phyloP scores from a whole-genome alignment of 2,797 vertebrate genomes.

The Coracias cyanogaster region DNA sequence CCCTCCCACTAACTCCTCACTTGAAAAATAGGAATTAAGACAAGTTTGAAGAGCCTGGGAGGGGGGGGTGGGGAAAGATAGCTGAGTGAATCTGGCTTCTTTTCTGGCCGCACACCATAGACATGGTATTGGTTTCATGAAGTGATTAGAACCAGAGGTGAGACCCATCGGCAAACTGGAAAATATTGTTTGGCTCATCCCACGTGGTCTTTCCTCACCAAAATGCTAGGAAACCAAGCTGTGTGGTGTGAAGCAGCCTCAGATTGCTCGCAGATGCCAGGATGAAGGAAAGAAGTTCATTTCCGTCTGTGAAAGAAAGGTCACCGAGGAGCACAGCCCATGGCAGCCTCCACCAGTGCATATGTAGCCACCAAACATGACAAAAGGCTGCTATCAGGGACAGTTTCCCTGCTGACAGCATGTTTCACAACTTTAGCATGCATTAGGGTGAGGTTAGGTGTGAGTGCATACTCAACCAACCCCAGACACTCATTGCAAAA shows the following conservation, averaged over 20 bases:
- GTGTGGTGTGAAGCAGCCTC: neutral
- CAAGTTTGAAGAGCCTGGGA: neutral
- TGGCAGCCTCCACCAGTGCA: neutral
- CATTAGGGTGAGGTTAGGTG: neutral
- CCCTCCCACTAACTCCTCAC: neutral
- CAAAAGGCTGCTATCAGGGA: neutral
- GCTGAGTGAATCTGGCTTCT: neutral
- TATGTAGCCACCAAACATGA: neutral
- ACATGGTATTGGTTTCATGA: neutral
- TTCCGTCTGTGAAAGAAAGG: constrained; percentile 20
- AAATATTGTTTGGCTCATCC: neutral
- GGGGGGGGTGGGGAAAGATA: fast-evolving
- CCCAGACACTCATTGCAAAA: neutral
- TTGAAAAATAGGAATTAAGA: neutral
- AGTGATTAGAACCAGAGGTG: constrained; percentile 30
- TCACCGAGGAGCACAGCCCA: neutral
- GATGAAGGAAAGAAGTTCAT: constrained; percentile 37
- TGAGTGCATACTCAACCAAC: neutral
- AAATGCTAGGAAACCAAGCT: neutral
- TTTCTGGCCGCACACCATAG: neutral
- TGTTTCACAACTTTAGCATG: neutral
- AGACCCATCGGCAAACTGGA: neutral
- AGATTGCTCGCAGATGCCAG: constrained; percentile 65
- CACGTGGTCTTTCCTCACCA: neutral
- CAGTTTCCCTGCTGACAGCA: neutral